phyloP scores from a whole-genome alignment of 2,888 invertebrate species.

The Smittia aterrima region DNA sequence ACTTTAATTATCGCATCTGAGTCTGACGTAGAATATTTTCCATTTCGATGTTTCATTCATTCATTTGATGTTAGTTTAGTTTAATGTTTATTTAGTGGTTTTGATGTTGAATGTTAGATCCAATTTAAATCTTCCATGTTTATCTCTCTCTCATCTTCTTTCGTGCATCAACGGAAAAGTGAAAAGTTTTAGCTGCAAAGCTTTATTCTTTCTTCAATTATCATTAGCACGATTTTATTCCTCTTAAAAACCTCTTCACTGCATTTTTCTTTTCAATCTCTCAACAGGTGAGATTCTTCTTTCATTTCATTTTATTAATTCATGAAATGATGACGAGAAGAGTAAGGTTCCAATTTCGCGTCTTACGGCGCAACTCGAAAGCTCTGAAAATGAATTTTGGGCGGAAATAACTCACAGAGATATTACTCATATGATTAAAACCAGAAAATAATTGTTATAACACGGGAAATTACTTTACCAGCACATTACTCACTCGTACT shows the following conservation, averaged over 20 bases:
- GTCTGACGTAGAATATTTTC: constrained; percentile 16
- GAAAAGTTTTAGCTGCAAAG: neutral
- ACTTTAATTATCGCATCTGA: constrained; percentile 5
- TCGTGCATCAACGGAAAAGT: neutral
- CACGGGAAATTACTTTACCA: constrained; percentile 38
- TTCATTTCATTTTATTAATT: neutral
- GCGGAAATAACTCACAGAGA: neutral
- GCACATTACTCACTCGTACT: constrained; percentile 20
- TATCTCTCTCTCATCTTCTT: neutral
- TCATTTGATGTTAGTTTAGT: constrained; percentile 20
- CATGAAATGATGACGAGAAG: neutral
- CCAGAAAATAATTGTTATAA: constrained; percentile 23
- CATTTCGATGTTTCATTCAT: neutral
- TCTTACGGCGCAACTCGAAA: neutral
- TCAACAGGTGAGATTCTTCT: neutral
- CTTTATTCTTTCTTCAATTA: neutral
- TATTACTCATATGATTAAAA: constrained; percentile 38
- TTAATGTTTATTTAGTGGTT: constrained; percentile 34
- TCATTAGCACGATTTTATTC: neutral
- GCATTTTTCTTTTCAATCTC: neutral
- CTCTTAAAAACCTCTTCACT: neutral
- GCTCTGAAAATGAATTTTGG: neutral
- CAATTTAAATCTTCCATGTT: neutral
- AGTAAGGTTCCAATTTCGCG: neutral
- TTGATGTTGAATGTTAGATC: constrained; percentile 37